Percentiles rank a stretch among this genome's conserved stretches.
Evolutionary conservation across 2,888 invertebrate genomes (phyloP).

Genomic region (Chloromyia formosa): DNA sequence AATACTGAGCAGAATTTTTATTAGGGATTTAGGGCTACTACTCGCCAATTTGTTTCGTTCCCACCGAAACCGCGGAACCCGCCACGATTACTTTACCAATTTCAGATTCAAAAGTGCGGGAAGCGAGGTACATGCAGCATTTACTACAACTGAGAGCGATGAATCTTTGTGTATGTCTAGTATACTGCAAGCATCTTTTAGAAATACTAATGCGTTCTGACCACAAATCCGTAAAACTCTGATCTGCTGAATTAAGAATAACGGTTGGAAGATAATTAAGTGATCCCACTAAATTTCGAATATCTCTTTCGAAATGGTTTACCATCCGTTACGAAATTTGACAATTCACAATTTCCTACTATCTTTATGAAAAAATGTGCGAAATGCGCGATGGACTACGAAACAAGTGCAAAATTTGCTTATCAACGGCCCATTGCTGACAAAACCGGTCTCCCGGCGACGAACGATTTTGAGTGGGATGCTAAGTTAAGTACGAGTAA

Average conservation of each 20-base stretch:
- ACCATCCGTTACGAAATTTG: conserved; percentile 85
- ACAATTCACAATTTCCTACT: no score
- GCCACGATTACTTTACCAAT: conserved; percentile 87
- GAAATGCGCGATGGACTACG: no score
- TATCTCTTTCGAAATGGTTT: conserved; percentile 79
- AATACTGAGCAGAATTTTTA: conserved; percentile 97
- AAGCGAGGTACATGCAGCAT: conserved; percentile 92
- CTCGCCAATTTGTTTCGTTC: conserved; percentile 96
- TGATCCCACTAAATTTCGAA: conserved; percentile 87
- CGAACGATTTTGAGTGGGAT: no score
- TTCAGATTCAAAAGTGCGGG: conserved; percentile 95
- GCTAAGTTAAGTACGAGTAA: no score
- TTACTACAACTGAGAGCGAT: conserved; percentile 89
- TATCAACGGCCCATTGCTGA: no score
- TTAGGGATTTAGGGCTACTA: conserved; percentile 90
- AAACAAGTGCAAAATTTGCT: no score
- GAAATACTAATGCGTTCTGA: conserved; percentile 82
- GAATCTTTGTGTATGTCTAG: conserved; percentile 89
- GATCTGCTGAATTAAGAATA: conserved; percentile 82
- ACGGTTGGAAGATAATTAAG: conserved; percentile 81
- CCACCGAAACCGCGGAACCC: conserved; percentile 94
- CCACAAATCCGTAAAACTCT: conserved; percentile 79
- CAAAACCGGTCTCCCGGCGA: no score
- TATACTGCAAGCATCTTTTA: conserved; percentile 90
- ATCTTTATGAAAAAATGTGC: no score